A percentile compares a stretch with the other conserved stretches of the same genome.
phyloP scores from a whole-genome alignment of 2,797 vertebrate genomes.

The Hephaestus fuliginosus region DNA sequence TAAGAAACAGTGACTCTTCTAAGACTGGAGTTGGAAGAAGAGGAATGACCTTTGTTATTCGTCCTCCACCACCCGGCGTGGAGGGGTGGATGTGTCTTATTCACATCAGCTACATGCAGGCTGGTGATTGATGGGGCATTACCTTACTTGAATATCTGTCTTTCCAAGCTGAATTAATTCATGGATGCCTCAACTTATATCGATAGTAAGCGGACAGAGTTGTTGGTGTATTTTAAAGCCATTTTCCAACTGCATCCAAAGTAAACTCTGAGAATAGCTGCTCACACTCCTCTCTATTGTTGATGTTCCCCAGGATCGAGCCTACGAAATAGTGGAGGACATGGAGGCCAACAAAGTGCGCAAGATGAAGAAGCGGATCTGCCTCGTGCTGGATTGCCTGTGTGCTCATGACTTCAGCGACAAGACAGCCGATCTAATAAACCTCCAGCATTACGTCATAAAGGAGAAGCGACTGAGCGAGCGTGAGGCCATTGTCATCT shows the following conservation, averaged over 20 bases:
- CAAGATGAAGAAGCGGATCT: conserved; percentile 98
- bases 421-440: conserved; percentile 98
- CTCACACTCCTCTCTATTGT: conserved; percentile 24
- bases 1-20: conserved; percentile 52
- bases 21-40: conserved; percentile 35
- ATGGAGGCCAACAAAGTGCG: conserved; percentile 91
- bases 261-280: neutral
- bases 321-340: conserved; percentile 95
- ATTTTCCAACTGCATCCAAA: neutral
- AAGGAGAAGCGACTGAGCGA: conserved; percentile 98
- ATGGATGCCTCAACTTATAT: conserved; percentile 3
- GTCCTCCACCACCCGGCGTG: conserved; percentile 28
- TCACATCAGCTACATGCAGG: conserved; percentile 32
- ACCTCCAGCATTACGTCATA: conserved; percentile 99
- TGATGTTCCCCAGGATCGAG: conserved; percentile 88
- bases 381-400: conserved; percentile 97
- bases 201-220: no score
- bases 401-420: conserved; percentile 98
- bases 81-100: conserved; percentile 33
- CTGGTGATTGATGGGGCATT: conserved; percentile 35
- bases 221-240: no score
- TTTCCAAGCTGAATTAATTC: conserved; percentile 45
- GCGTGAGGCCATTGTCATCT: conserved; percentile 97
- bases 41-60: conserved; percentile 58
- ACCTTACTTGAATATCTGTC: conserved; percentile 1